phyloP scores from a whole-genome alignment of 2,113 vertebrate species.

The Solea senegalensis region DNA sequence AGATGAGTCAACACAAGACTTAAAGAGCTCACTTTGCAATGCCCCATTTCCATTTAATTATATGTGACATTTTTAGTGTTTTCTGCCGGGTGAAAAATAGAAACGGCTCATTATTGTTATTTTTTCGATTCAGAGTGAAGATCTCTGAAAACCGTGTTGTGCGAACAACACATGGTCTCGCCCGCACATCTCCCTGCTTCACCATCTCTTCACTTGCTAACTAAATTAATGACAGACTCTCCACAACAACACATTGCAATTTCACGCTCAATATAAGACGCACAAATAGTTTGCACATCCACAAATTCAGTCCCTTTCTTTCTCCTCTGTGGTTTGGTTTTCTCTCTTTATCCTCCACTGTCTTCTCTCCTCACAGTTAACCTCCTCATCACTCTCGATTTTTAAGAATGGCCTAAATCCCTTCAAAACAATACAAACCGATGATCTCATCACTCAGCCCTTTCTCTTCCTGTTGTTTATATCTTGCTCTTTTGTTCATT shows the following conservation, averaged over 20 bases:
- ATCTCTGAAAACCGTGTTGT: slow-evolving; percentile 7
- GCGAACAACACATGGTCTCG: slow-evolving; percentile 13
- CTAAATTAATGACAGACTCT: slow-evolving; percentile 72
- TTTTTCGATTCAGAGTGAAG: slow-evolving; percentile 32
- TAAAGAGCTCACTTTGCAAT: background rate
- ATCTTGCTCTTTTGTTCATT: slow-evolving; percentile 41
- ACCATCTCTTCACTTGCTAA: slow-evolving; percentile 50
- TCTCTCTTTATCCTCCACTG: background rate
- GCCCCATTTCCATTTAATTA: background rate
- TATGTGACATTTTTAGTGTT: slow-evolving; percentile 2
- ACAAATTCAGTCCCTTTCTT: slow-evolving; percentile 19
- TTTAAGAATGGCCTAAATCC: slow-evolving; percentile 69
- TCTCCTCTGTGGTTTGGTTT: slow-evolving; percentile 12
- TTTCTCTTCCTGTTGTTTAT: slow-evolving; percentile 36
- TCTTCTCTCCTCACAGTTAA: background rate
- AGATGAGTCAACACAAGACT: background rate
- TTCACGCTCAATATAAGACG: slow-evolving; percentile 78
- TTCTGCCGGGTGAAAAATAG: background rate
- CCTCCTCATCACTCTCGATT: slow-evolving; percentile 1
- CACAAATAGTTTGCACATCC: slow-evolving; percentile 70
- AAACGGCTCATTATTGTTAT: slow-evolving; percentile 36
- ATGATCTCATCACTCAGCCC: slow-evolving; percentile 29
- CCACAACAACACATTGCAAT: slow-evolving; percentile 74
- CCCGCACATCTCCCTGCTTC: background rate
- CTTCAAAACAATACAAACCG: slow-evolving; percentile 66